A percentile compares a stretch with the other conserved stretches of the same genome.
Evolutionary conservation across 2,797 vertebrate species (phyloP).

Genomic region (Steatocranus sp.): DNA sequence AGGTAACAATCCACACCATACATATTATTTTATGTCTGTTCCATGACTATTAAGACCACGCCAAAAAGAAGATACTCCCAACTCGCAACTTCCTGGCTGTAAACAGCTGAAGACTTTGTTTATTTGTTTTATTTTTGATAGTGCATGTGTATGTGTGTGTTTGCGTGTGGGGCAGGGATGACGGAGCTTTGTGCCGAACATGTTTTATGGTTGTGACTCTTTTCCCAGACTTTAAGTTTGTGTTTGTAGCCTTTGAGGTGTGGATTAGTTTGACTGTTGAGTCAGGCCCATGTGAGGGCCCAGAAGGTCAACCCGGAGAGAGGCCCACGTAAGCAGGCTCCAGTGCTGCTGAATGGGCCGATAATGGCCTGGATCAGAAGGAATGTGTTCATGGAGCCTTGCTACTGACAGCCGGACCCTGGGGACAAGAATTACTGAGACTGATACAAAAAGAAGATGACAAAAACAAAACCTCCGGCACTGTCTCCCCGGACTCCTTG

Average conservation of each 20-base stretch:
- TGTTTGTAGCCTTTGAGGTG: slow-evolving; percentile 65
- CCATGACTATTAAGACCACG: not conserved
- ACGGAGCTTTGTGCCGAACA: slow-evolving; percentile 8
- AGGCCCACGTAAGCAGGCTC: slow-evolving; percentile 64
- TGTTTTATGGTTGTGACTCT: slow-evolving; percentile 31
- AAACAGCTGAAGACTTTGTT: not conserved
- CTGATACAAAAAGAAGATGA: slow-evolving; percentile 75
- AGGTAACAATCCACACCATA: not conserved
- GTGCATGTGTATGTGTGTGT: not conserved
- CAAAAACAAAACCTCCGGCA: slow-evolving; percentile 66
- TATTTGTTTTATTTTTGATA: not conserved
- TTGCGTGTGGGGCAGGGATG: not conserved
- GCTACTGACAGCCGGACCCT: slow-evolving; percentile 73
- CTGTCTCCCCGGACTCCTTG: slow-evolving; percentile 66
- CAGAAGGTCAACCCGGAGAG: slow-evolving; percentile 61
- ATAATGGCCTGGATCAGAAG: slow-evolving; percentile 72
- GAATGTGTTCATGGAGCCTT: slow-evolving; percentile 74
- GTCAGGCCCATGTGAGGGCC: slow-evolving; percentile 53
- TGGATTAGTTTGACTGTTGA: slow-evolving; percentile 67
- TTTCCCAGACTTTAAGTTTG: slow-evolving; percentile 55
- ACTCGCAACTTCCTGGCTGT: not conserved
- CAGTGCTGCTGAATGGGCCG: slow-evolving; percentile 66
- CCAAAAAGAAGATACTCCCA: not conserved
- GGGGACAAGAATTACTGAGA: slow-evolving; percentile 72
- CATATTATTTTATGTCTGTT: not conserved